Evolutionary conservation across 2,888 invertebrate species (phyloP).

Genomic region (Baccha elongata): DNA sequence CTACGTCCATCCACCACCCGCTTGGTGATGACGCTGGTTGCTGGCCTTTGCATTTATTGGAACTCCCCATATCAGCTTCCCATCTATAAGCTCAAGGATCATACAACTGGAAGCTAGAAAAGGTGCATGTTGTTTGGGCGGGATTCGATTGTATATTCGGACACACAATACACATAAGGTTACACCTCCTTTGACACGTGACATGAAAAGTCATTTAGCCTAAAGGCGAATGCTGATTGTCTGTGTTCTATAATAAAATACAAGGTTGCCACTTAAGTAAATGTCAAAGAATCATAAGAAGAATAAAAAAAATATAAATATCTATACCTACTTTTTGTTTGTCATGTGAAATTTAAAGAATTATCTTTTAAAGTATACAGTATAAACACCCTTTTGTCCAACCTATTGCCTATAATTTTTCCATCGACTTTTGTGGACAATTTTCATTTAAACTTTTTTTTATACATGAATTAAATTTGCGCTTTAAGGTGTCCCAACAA

Average conservation of each 20-base stretch:
- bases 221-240: constrained; percentile 71
- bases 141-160: constrained; percentile 72
- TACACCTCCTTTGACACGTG: constrained; percentile 77
- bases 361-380: too few species aligned
- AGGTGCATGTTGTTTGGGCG: constrained; percentile 76
- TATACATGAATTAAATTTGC: too few species aligned
- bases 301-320: too few species aligned
- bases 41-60: constrained; percentile 48
- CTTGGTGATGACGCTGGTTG: neutral
- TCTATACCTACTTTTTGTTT: too few species aligned
- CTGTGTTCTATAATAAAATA: constrained; percentile 14
- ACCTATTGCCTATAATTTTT: too few species aligned
- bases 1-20: constrained; percentile 58
- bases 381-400: too few species aligned
- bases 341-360: too few species aligned
- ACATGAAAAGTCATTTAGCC: constrained; percentile 76
- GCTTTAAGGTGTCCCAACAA: too few species aligned
- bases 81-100: constrained; percentile 17
- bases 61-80: constrained; percentile 26
- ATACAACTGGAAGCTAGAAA: constrained; percentile 34
- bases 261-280: constrained; percentile 18
- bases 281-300: neutral
- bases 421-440: too few species aligned
- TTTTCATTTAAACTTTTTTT: too few species aligned
- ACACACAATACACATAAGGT: constrained; percentile 75